phyloP scores from a whole-genome alignment of 2,113 vertebrate species.

The Cichladusa arquata region DNA sequence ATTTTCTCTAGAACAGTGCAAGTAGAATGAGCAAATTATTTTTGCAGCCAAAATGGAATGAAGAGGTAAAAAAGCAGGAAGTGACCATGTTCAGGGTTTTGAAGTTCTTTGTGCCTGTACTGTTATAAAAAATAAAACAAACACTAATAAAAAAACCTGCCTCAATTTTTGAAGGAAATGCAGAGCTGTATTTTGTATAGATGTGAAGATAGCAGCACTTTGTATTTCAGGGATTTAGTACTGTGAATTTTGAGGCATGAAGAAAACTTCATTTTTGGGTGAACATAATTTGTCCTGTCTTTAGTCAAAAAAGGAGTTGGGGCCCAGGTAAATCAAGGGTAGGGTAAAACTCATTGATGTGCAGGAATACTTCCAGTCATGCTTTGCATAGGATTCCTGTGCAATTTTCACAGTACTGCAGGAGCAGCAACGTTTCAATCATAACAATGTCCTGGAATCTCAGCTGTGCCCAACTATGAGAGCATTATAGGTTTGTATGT shows the following conservation, averaged over 20 bases:
- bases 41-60: not conserved
- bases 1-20: not conserved
- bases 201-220: not conserved
- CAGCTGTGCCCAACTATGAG: not conserved
- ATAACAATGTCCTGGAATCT: not conserved
- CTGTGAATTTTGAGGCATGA: fast-evolving
- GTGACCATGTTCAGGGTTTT: not conserved
- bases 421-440: not conserved
- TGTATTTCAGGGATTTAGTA: not conserved
- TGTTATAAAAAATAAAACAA: not conserved
- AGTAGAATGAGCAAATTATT: not conserved
- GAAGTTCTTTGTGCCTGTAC: not conserved
- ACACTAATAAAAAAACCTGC: too few species aligned
- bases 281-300: not conserved
- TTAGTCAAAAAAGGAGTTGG: not conserved
- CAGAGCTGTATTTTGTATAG: not conserved
- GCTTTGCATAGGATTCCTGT: not conserved
- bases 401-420: not conserved
- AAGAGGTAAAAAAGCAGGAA: not conserved
- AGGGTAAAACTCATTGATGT: not conserved
- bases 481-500: not conserved
- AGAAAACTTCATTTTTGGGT: not conserved
- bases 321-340: fast-evolving
- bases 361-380: not conserved
- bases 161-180: not conserved